phyloP scores from a whole-genome alignment of 2,113 vertebrate genomes.

The Limanda limanda region DNA sequence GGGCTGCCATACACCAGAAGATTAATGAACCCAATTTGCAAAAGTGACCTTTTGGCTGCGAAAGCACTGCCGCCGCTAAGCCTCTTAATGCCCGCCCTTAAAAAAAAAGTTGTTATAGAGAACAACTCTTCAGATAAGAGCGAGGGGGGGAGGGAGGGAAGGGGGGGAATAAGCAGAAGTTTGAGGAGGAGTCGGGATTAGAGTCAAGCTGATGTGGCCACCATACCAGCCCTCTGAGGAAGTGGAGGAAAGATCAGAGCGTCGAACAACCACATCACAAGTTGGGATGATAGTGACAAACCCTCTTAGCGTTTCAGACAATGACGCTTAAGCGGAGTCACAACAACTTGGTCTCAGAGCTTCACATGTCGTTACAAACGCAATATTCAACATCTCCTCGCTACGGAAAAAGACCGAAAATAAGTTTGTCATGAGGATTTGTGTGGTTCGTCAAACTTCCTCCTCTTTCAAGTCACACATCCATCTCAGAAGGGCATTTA shows the following conservation, averaged over 20 bases:
- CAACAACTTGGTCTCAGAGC: slow-evolving; percentile 1
- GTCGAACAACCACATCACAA: slow-evolving; percentile 32
- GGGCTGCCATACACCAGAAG: slow-evolving; percentile 80
- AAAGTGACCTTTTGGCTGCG: slow-evolving; percentile 85
- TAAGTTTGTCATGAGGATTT: neutral
- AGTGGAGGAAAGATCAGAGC: slow-evolving; percentile 48
- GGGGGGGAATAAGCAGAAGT: slow-evolving; percentile 23
- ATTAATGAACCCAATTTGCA: slow-evolving; percentile 88
- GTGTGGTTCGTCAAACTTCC: neutral
- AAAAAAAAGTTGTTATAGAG: slow-evolving; percentile 75
- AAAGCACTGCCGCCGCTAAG: slow-evolving; percentile 78
- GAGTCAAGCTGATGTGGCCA: slow-evolving; percentile 64
- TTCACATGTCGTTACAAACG: slow-evolving; percentile 13
- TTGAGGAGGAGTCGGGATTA: slow-evolving; percentile 71
- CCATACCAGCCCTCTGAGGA: slow-evolving; percentile 31
- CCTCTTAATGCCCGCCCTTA: slow-evolving; percentile 81
- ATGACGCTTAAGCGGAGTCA: slow-evolving; percentile 13
- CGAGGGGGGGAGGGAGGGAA: neutral
- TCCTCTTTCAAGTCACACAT: neutral
- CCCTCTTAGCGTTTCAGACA: slow-evolving; percentile 13
- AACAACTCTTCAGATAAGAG: slow-evolving; percentile 73
- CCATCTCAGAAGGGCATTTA: neutral
- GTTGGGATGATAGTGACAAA: slow-evolving; percentile 19
- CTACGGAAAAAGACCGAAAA: neutral
- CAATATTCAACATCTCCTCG: neutral